Evolutionary conservation across 1,140 invertebrate genomes (phyloP), one percentile per base, ranked within the genome.

Genomic region (Caerostris darwini): DNA sequence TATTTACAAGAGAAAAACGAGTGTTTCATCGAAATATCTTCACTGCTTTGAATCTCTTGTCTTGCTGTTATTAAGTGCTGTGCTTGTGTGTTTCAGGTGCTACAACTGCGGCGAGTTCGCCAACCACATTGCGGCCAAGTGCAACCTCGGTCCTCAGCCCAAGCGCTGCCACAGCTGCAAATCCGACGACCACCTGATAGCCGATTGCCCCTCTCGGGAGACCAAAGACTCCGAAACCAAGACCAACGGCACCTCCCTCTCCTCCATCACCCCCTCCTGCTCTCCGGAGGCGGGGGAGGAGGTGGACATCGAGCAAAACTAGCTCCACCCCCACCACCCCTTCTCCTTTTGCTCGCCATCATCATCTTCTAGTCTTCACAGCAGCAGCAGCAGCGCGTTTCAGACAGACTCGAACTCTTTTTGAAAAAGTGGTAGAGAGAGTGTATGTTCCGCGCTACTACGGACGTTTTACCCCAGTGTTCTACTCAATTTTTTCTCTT

Each of bases 21-120:
- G 2, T 34, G 34, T 34, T 34, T 34, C 34, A 34, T 34, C 34
- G 34, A 34, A 34, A 34, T 34, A 34, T 34, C 34, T 34, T 34
- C 34, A 34, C 34, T 34, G 34, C 34, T 34, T 34, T 34, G 34
- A 34, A 34, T 34, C 34, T 34, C 34, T n/a, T 34, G 34, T 2
- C 34, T 34, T 34, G 34, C 34, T 34, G 34, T 34, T 2, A 34
- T 34, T 34, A 34, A 34, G 0, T 34, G 0, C 34, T 34, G 34
- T 34, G 34, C 34, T 34, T 34, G 34, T 34, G 34, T 34, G 96
- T 96, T 94, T 12, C 96, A 98, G 98, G 95, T 98, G 98, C 96
- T 99, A 98, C 96, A 98, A 99, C 96, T 98, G 98, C 95, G 98
- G 98, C 7, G 98, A 98, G 96, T 98, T 98, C 96, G 97, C 98